phyloP scores from a whole-genome alignment of 2,888 invertebrate species.

The Barypeithes pellucidus region DNA sequence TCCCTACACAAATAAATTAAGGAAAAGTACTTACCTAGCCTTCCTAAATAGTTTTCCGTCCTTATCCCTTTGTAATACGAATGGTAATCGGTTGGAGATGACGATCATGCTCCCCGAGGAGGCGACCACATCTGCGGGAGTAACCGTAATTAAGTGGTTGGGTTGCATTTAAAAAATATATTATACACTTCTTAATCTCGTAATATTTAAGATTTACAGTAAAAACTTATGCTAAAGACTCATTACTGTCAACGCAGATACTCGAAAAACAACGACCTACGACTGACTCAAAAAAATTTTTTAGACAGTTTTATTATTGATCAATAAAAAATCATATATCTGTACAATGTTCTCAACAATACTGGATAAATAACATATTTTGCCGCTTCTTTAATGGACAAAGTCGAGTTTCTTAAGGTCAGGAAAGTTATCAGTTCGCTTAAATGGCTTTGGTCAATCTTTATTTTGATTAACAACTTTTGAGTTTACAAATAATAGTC shows the following conservation, averaged over 20 bases:
- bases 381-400: constrained; percentile 64
- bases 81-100: constrained; percentile 92
- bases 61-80: constrained; percentile 85
- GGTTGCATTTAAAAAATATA: constrained; percentile 29
- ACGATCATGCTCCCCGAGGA: constrained; percentile 86
- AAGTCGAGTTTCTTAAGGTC: constrained; percentile 63
- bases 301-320: constrained; percentile 11
- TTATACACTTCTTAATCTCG: neutral
- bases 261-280: neutral
- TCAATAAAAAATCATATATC: constrained; percentile 24
- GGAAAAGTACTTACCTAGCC: constrained; percentile 80
- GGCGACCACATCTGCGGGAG: constrained; percentile 68
- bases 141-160: constrained; percentile 39
- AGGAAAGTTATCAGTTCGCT: constrained; percentile 59
- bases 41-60: constrained; percentile 84
- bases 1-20: neutral
- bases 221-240: constrained; percentile 27
- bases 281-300: constrained; percentile 1
- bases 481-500: constrained; percentile 26
- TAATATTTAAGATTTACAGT: neutral
- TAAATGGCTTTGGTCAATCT: constrained; percentile 59
- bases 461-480: constrained; percentile 46
- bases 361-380: constrained; percentile 48
- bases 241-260: constrained; percentile 27
- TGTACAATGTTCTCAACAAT: constrained; percentile 33